A percentile compares a stretch with the other conserved stretches of the same genome.
Evolutionary conservation across 2,113 vertebrate species (phyloP).

Genomic region (Lagopus leucura): DNA sequence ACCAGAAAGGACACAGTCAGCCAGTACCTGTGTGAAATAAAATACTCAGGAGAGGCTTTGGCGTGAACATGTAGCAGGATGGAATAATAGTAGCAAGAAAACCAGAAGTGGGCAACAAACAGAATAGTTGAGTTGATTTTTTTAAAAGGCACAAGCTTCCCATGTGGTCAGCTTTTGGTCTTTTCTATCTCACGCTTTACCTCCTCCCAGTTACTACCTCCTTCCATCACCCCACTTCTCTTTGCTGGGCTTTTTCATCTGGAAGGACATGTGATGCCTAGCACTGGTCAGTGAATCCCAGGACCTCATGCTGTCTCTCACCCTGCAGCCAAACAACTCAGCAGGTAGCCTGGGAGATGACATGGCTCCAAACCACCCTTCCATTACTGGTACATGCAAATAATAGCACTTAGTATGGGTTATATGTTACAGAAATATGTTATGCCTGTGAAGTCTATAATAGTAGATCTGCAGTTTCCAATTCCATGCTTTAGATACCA

Average conservation of each 20-base stretch:
- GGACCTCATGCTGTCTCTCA: neutral
- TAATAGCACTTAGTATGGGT: neutral
- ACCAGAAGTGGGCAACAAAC: neutral
- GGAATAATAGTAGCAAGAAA: neutral
- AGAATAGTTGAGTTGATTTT: neutral
- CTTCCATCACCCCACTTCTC: rapidly evolving
- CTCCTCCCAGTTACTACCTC: rapidly evolving
- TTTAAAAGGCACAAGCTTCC: neutral
- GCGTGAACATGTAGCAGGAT: neutral
- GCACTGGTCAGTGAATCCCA: neutral
- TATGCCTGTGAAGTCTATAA: neutral
- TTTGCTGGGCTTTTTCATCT: neutral
- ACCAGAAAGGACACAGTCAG: neutral
- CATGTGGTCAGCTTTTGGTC: neutral
- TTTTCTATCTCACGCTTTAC: neutral
- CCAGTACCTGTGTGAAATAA: neutral
- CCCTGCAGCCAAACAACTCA: neutral
- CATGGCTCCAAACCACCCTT: neutral
- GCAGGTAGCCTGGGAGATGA: neutral
- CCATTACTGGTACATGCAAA: neutral
- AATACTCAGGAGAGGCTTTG: neutral
- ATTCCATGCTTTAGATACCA: neutral
- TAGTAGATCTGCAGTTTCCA: neutral
- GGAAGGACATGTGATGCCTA: neutral
- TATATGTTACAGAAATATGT: neutral